A percentile compares a stretch with the other conserved stretches of the same genome.
Conservation (phyloP, 2,797 vertebrate species). For the Amphiprion clarkii region DNA sequence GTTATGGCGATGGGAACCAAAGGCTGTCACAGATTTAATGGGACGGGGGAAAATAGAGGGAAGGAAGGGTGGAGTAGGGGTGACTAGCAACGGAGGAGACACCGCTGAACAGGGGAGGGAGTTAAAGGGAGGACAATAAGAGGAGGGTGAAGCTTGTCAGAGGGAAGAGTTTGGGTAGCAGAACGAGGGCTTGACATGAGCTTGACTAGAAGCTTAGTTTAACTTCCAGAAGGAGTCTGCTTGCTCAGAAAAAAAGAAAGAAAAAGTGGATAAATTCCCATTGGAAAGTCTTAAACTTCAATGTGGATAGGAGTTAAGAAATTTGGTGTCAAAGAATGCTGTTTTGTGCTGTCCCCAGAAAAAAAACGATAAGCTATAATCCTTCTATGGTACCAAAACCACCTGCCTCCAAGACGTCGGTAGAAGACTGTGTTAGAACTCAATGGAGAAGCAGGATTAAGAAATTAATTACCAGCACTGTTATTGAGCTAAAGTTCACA, state of each 20-base stretch:
- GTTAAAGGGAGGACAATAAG: conserved; percentile 17
- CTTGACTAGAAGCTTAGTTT: not conserved
- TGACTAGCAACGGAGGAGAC: conserved; percentile 45
- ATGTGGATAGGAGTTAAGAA: not conserved
- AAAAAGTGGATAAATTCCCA: not conserved
- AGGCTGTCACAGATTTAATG: conserved; percentile 78
- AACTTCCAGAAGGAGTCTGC: not conserved
- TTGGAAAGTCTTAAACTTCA: not conserved
- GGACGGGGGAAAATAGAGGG: conserved; percentile 51
- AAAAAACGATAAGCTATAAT: no score
- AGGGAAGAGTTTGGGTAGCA: conserved; percentile 4
- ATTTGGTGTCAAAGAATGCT: not conserved
- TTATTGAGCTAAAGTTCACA: no score
- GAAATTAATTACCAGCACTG: no score
- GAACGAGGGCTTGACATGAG: not conserved
- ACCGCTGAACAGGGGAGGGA: conserved; percentile 7
- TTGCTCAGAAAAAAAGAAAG: not conserved
- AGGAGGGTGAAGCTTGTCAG: conserved; percentile 8
- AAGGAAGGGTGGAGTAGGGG: conserved; percentile 49
- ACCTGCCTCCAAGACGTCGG: no score
- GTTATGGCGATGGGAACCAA: conserved; percentile 77
- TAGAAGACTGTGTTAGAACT: no score
- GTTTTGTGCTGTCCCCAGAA: no score
- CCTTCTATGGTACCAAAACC: no score
- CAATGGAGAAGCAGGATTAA: no score